Percentiles rank a stretch among this genome's conserved stretches.
These are phyloP conservation scores for Myiozetetes cayanensis DNA, from an alignment of 2,113 vertebrate genomes.

Conservation along the genomic window DNA sequence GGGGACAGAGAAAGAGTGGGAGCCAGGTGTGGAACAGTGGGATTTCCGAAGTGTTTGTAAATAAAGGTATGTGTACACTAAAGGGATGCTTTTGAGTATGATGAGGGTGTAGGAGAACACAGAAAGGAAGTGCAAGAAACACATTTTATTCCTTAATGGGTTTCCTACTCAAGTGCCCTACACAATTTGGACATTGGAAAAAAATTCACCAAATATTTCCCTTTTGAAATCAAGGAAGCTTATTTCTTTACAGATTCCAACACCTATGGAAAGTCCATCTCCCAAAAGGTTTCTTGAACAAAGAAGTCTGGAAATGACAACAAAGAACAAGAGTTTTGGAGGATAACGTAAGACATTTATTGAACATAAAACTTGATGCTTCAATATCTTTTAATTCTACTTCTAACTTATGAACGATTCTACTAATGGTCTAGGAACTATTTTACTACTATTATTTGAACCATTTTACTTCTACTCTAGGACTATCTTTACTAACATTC, in stretches of 20 bases:
- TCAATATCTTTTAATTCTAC: constrained; percentile 66
- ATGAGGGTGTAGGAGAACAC: too few species aligned
- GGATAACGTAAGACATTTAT: background rate
- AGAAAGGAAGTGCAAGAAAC: too few species aligned
- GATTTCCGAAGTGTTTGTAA: too few species aligned
- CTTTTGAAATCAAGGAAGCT: background rate
- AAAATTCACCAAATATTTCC: background rate
- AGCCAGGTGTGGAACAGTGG: background rate
- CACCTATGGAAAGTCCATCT: constrained; percentile 78
- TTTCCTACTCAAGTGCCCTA: background rate
- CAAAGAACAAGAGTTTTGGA: constrained; percentile 70
- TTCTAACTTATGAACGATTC: background rate
- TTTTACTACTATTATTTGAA: too few species aligned
- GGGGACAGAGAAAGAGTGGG: background rate
- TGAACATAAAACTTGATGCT: constrained; percentile 61
- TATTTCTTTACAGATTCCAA: constrained; percentile 56
- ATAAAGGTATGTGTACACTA: too few species aligned
- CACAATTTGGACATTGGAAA: background rate
- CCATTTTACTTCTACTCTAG: too few species aligned
- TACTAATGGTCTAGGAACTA: background rate
- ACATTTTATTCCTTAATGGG: background rate
- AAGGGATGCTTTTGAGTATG: too few species aligned
- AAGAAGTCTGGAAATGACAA: constrained; percentile 71
- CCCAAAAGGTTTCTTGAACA: constrained; percentile 64
- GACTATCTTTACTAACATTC: too few species aligned